Conservation (phyloP, 2,888 invertebrate species). For the Crocallis elinguaria region DNA sequence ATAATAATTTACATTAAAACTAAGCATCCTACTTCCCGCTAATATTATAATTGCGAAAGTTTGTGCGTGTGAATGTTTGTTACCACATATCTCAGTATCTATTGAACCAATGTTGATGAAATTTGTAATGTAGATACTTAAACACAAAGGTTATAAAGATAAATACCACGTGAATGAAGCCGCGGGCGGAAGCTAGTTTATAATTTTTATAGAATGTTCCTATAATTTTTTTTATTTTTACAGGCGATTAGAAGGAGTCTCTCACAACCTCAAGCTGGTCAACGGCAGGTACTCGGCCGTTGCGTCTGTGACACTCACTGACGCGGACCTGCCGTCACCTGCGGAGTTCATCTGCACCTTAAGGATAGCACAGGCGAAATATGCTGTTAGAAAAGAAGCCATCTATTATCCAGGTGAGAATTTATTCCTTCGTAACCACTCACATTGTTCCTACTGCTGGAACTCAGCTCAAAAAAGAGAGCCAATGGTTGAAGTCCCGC, state of each 20-base stretch:
- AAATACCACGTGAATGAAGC: too few species aligned
- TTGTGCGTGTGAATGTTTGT: too few species aligned
- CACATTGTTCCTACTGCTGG: too few species aligned
- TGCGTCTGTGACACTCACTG: conserved; percentile 79
- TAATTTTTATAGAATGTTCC: too few species aligned
- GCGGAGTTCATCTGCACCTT: conserved; percentile 86
- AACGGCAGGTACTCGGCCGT: conserved; percentile 84
- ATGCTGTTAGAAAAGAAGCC: conserved; percentile 81
- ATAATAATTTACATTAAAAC: too few species aligned
- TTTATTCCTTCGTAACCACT: background rate
- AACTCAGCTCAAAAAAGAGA: background rate
- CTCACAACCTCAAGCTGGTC: conserved; percentile 63
- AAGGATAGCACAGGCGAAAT: conserved; percentile 86
- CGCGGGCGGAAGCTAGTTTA: too few species aligned
- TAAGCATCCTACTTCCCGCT: too few species aligned
- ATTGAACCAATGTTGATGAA: too few species aligned
- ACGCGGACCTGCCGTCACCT: conserved; percentile 77
- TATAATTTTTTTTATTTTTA: background rate
- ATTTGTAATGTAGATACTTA: too few species aligned
- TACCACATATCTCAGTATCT: too few species aligned
- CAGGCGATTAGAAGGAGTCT: conserved; percentile 71
- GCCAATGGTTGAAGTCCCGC: background rate
- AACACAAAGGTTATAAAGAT: too few species aligned
- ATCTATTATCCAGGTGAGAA: conserved; percentile 84
- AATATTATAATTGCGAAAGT: too few species aligned